A percentile compares a stretch with the other conserved stretches of the same genome.
Conservation (phyloP, 2,888 invertebrate genomes). For the Oeneis ivallda region DNA sequence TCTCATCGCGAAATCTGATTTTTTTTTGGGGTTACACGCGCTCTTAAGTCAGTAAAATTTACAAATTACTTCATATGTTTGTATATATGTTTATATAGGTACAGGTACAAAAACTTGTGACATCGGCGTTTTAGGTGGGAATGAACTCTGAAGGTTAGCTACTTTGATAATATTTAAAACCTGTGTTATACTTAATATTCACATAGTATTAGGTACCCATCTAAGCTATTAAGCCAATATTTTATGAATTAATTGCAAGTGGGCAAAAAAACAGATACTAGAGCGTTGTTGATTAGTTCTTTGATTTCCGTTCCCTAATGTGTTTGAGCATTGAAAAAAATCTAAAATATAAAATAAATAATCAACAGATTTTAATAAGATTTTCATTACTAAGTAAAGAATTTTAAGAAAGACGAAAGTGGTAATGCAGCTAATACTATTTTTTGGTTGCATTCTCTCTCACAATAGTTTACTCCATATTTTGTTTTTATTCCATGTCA, state of each 20-base stretch:
- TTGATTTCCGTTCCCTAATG: neutral
- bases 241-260: constrained; percentile 6
- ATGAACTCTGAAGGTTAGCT: constrained; percentile 36
- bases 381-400: too few relatives aligned
- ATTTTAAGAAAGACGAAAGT: too few relatives aligned
- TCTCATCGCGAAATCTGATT: too few relatives aligned
- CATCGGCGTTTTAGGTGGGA: constrained; percentile 18
- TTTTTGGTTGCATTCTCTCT: too few relatives aligned
- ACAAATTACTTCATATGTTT: neutral
- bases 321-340: too few relatives aligned
- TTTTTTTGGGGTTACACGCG: too few relatives aligned
- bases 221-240: constrained; percentile 7
- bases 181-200: constrained; percentile 4
- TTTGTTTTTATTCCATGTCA: too few relatives aligned
- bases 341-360: too few relatives aligned
- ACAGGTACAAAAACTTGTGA: constrained; percentile 17
- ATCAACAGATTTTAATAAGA: too few relatives aligned
- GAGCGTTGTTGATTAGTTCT: neutral
- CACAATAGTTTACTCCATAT: too few relatives aligned
- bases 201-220: neutral
- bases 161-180: neutral
- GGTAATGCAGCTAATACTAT: too few relatives aligned
- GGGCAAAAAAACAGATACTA: constrained; percentile 5
- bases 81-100: neutral
- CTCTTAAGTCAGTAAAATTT: neutral